Evolutionary conservation across 64 coral and sea anemone species (phyloP).

Genomic region (Acropora yongei): DNA sequence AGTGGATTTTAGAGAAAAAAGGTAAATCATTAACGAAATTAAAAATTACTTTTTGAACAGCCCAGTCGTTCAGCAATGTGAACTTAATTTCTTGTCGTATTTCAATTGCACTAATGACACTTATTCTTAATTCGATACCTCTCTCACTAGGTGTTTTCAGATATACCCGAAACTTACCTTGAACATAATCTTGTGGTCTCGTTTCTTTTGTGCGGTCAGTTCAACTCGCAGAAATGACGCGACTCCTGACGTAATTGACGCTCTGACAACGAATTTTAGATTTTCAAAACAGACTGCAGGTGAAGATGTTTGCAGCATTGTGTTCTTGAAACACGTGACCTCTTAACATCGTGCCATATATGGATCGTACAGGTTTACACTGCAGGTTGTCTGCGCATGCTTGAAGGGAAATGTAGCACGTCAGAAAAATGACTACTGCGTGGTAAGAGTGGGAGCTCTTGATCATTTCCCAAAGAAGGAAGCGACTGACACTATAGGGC

Average conservation of each 20-base stretch:
- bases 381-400: not conserved
- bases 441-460: not conserved
- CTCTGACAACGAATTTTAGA: not conserved
- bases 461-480: not conserved
- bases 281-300: not conserved
- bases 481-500: not conserved
- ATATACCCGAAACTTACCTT: not conserved
- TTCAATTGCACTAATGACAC: no score
- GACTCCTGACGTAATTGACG: slow-evolving; percentile 22
- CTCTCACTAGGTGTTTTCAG: not conserved
- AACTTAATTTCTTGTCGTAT: no score
- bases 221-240: not conserved
- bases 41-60: no score
- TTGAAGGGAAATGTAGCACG: not conserved
- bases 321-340: not conserved
- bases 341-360: not conserved
- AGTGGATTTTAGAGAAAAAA: no score
- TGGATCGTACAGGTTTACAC: not conserved
- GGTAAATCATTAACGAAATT: no score
- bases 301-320: not conserved
- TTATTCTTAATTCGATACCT: not conserved
- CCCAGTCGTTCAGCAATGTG: no score
- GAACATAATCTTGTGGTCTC: not conserved
- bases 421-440: not conserved
- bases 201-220: not conserved